These are phyloP conservation scores for Megaleporinus macrocephalus DNA, from an alignment of 2,113 vertebrate species.

Conservation along the genomic window DNA sequence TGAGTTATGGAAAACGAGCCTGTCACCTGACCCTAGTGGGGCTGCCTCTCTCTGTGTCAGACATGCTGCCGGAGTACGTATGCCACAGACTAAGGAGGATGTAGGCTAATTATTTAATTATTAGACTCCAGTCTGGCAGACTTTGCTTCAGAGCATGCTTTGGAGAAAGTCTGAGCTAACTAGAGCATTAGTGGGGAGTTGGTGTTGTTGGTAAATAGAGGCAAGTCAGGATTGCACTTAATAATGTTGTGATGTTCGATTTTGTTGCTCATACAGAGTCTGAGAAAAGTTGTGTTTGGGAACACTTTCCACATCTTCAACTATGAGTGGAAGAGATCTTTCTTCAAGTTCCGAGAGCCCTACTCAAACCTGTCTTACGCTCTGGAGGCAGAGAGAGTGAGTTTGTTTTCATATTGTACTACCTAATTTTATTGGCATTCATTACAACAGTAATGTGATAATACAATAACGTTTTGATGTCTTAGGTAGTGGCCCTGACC, in stretches of 20 bases:
- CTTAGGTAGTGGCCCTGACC: background rate
- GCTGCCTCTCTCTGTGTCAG: background rate
- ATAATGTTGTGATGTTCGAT: background rate
- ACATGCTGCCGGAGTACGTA: background rate
- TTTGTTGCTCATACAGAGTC: slow-evolving; percentile 66
- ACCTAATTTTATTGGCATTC: background rate
- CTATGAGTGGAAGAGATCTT: slow-evolving; percentile 77
- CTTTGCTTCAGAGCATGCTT: background rate
- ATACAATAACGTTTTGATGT: background rate
- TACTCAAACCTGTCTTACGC: slow-evolving; percentile 77
- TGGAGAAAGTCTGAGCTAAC: slow-evolving; percentile 1
- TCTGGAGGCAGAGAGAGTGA: slow-evolving; percentile 80
- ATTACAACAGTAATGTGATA: background rate
- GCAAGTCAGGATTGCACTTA: background rate
- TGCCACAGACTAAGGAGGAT: slow-evolving; percentile 44
- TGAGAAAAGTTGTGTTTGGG: slow-evolving; percentile 82
- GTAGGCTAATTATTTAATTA: slow-evolving; percentile 63
- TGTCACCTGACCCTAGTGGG: slow-evolving; percentile 39
- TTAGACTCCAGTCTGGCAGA: slow-evolving; percentile 41
- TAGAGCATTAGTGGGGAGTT: background rate
- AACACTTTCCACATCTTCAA: slow-evolving; percentile 70
- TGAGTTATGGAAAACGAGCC: slow-evolving; percentile 69
- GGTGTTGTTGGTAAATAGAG: background rate
- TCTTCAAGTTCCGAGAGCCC: slow-evolving; percentile 79
- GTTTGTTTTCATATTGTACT: background rate